Evolutionary conservation across 2,113 vertebrate genomes (phyloP).

Genomic region (Alosa alosa): DNA sequence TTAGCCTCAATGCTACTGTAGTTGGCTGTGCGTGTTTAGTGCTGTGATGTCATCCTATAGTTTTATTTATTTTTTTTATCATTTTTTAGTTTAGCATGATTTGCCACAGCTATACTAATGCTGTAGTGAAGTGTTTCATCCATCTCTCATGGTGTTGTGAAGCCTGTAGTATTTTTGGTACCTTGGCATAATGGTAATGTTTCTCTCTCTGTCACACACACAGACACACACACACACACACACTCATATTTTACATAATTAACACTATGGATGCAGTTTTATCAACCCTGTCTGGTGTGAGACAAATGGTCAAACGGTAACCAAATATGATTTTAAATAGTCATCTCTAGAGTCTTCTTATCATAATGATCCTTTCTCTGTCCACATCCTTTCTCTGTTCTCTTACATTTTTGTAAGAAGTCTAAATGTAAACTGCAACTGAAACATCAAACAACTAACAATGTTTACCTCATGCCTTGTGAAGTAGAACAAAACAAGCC

Average conservation of each 20-base stretch:
- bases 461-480: too few relatives aligned
- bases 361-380: too few relatives aligned
- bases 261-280: too few relatives aligned
- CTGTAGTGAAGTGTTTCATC: constrained; percentile 20
- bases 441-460: too few relatives aligned
- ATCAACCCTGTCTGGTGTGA: too few relatives aligned
- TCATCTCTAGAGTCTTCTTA: too few relatives aligned
- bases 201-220: neutral
- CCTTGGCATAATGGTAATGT: neutral
- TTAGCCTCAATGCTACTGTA: constrained; percentile 71
- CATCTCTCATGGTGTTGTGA: constrained; percentile 20
- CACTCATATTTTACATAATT: neutral
- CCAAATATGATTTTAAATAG: too few relatives aligned
- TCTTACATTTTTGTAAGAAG: too few relatives aligned
- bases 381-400: too few relatives aligned
- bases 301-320: too few relatives aligned
- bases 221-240: neutral
- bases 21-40: constrained; percentile 74
- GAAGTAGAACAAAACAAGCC: too few relatives aligned
- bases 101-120: constrained; percentile 17
- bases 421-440: too few relatives aligned
- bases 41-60: constrained; percentile 57
- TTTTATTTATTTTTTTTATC: constrained; percentile 60
- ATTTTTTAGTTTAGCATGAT: constrained; percentile 78
- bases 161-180: constrained; percentile 15